Percentiles rank a stretch among this genome's conserved stretches.
phyloP scores from a whole-genome alignment of 2,888 invertebrate genomes.

The Drosophila percnosoma region DNA sequence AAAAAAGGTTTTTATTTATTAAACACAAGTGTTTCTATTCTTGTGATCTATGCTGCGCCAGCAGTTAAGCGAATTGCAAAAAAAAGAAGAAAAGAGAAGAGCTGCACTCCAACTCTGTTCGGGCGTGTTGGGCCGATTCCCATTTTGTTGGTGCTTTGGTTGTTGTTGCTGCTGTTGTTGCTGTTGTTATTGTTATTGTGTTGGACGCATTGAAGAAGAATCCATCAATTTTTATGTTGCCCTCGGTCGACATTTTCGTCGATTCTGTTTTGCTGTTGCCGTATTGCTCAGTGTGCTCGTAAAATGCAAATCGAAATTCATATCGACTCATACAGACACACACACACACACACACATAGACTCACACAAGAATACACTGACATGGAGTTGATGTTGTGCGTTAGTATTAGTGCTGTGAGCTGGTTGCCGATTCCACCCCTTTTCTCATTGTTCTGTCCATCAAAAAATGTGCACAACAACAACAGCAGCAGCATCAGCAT shows the following conservation, averaged over 20 bases:
- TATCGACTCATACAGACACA: slow-evolving; percentile 43
- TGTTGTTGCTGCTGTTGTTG: slow-evolving; percentile 25
- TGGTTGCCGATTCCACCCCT: slow-evolving; percentile 83
- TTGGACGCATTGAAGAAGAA: slow-evolving; percentile 76
- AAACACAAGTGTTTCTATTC: slow-evolving; percentile 32
- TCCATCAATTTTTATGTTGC: slow-evolving; percentile 83
- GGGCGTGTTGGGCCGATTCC: slow-evolving; percentile 21
- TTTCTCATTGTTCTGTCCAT: slow-evolving; percentile 85
- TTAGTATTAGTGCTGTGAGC: slow-evolving; percentile 56
- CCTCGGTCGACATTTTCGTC: slow-evolving; percentile 77
- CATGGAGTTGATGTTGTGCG: slow-evolving; percentile 27
- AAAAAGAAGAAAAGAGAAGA: slow-evolving; percentile 44
- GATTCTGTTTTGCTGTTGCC: slow-evolving; percentile 67
- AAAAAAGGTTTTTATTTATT: background rate
- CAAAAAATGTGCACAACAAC: slow-evolving; percentile 71
- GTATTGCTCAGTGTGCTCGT: slow-evolving; percentile 53
- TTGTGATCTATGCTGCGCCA: slow-evolving; percentile 35
- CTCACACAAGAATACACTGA: slow-evolving; percentile 29
- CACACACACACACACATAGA: slow-evolving; percentile 1
- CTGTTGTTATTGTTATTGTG: slow-evolving; percentile 45
- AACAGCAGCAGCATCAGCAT: slow-evolving; percentile 24
- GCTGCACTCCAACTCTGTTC: slow-evolving; percentile 30
- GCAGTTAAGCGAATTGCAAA: slow-evolving; percentile 57
- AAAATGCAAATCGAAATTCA: slow-evolving; percentile 82
- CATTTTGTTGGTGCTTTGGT: slow-evolving; percentile 37